Evolutionary conservation across 2,888 invertebrate genomes (phyloP), one percentile per base, ranked within the genome.

Genomic region (Limnephilus auricula): DNA sequence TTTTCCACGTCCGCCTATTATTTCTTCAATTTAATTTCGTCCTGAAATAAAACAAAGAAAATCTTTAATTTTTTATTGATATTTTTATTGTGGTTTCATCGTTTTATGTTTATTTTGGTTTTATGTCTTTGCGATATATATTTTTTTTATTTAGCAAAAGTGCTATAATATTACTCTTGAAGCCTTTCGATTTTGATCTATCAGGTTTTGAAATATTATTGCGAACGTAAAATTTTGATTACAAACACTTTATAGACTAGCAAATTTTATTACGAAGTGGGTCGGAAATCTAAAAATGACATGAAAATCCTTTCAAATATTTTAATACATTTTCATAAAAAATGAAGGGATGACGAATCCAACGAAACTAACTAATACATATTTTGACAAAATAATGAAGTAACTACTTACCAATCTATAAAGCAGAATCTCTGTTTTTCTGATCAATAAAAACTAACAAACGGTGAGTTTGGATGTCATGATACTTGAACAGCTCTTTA

Each of bases 21-120:
- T 79, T 89, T 89, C 25, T 37, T 30, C 34, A 86, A 18, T 86
- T 86, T 86, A 86, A 86, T 86, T 86, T 50, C 86, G n/a, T 13
- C 15, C 65, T 50, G 50, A 30, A 65, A 86, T 86, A 86, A 32
- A 86, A 34, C 45, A 45, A 40, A 85, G 65, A 37, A 37, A n/a
- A 31, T 84, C 40, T 84, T 5, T n/a, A n/a, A n/a, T n/a, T n/a
- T n/a, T n/a, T n/a, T 65, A 5, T 65, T 86, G 9, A 65, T 25
- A 25, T 65, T 31, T 86, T 86, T 50, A 65, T 65, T 65, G 65
- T 18, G 50, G 86, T 50, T 86, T 86, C 34, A 86, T 86, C 65
- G 65, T 65, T 65, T 86, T 65, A 45, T n/a, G 65, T 86, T 86
- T 86, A 34, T 30, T 32, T 86, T n/a, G 32, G 65, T 86, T 86